A percentile compares a stretch with the other conserved stretches of the same genome.
phyloP scores from a whole-genome alignment of 2,888 invertebrate genomes.

The Xylocampa areola region DNA sequence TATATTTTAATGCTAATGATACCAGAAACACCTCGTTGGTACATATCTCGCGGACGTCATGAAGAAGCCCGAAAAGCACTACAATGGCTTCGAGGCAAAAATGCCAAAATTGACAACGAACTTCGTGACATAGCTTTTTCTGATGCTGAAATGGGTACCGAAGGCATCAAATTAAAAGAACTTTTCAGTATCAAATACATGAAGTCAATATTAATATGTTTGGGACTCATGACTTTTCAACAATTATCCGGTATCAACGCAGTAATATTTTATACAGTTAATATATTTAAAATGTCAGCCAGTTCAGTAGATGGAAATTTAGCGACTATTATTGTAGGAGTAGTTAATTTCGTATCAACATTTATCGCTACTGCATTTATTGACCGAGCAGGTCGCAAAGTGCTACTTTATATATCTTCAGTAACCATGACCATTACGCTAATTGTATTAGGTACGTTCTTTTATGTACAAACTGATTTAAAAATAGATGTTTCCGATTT shows the following conservation, averaged over 20 bases:
- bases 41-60: slow-evolving; percentile 93
- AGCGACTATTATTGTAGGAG: slow-evolving; percentile 96
- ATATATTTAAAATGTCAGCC: slow-evolving; percentile 96
- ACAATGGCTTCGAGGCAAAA: slow-evolving; percentile 95
- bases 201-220: slow-evolving; percentile 94
- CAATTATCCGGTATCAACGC: slow-evolving; percentile 98
- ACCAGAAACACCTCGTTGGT: slow-evolving; percentile 98
- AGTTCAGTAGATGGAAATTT: slow-evolving; percentile 94
- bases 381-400: slow-evolving; percentile 96
- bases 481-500: slow-evolving; percentile 88
- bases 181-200: slow-evolving; percentile 92
- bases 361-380: slow-evolving; percentile 96
- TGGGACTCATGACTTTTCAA: slow-evolving; percentile 98
- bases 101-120: slow-evolving; percentile 94
- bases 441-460: slow-evolving; percentile 93
- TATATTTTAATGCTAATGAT: slow-evolving; percentile 95
- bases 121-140: slow-evolving; percentile 93
- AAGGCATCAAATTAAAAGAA: slow-evolving; percentile 91
- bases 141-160: slow-evolving; percentile 92
- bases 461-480: slow-evolving; percentile 90
- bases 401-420: slow-evolving; percentile 95
- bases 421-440: slow-evolving; percentile 94
- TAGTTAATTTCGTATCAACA: slow-evolving; percentile 97
- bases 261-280: slow-evolving; percentile 97
- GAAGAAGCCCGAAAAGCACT: slow-evolving; percentile 94